Evolutionary conservation across 2,888 invertebrate species (phyloP), one percentile per base, ranked within the genome.

Genomic region (Linnaemya tessellans): DNA sequence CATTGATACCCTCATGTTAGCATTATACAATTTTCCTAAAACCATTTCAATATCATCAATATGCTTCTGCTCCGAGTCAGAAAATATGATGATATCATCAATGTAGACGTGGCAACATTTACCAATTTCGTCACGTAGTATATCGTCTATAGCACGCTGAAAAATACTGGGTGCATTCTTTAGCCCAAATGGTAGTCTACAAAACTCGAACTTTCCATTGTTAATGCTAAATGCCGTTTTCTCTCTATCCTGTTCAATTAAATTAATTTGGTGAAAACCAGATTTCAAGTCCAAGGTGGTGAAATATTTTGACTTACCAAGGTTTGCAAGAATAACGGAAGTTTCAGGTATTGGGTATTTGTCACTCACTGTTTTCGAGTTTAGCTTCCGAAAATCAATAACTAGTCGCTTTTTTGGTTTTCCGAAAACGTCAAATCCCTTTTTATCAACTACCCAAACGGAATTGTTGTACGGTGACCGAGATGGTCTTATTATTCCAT

Each of bases 321-420:
- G n/a, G n/a, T n/a, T n/a, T n/a, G n/a, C n/a, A n/a, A n/a, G n/a
- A n/a, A n/a, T n/a, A n/a, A n/a, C n/a, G n/a, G n/a, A n/a, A n/a
- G n/a, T n/a, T n/a, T n/a, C n/a, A 0, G 79, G 83, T 18, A 87
- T 80, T 3, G 86, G 82, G 11, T 84, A 84, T 65, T 64, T 79
- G 10, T 85, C 87, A 22, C 38, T 41, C 0, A 79, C 78, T 7
- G 84, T 87, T 30, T 86, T 86, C 5, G 30, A 15, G 51, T 87
- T 87, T 0, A 86, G 15, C n/a, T 87, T 87, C 25, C 68, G 68
- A 80, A 85, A 86, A 71, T 86, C 86, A 11, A 87, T 54, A 10
- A 87, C 80, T 11, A 87, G 43, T 10, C 85, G 84, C 56, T 78
- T 83, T 75, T 86, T 84, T 10, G 35, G 64, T 22, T 38, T 86